Conservation (phyloP, 1,140 invertebrate species). For the Manduca sexta region DNA sequence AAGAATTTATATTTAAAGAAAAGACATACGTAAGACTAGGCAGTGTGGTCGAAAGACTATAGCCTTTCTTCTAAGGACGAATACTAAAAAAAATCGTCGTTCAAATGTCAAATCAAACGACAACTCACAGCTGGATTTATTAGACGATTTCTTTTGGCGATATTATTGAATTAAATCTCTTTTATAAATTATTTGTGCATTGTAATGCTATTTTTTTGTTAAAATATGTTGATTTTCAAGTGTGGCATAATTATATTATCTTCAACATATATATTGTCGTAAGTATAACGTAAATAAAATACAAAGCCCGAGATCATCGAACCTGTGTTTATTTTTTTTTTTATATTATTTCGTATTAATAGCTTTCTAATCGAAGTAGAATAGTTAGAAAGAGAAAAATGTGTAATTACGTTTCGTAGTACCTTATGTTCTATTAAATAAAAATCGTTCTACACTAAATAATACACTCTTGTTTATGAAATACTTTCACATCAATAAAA, state of each 20-base stretch:
- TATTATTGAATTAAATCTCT: no score
- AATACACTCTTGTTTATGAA: no score
- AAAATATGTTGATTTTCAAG: slow-evolving; percentile 64
- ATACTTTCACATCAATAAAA: slow-evolving; percentile 9
- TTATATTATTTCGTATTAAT: neutral
- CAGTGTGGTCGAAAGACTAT: no score
- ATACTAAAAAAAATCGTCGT: no score
- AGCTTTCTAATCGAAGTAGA: neutral
- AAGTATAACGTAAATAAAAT: slow-evolving; percentile 32
- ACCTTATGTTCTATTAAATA: neutral
- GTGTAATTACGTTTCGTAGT: neutral
- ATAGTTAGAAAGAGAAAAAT: neutral
- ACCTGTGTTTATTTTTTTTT: slow-evolving; percentile 1
- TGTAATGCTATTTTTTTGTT: neutral
- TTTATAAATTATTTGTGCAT: no score
- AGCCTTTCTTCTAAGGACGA: no score
- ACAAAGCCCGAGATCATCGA: neutral
- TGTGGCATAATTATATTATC: slow-evolving; percentile 51
- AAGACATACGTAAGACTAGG: no score
- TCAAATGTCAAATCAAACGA: no score
- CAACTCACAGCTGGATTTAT: no score
- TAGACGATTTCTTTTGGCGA: no score
- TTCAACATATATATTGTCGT: slow-evolving; percentile 58
- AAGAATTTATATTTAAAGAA: no score
- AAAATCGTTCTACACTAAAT: neutral